phyloP scores from a whole-genome alignment of 2,797 vertebrate species.

The Erpetoichthys calabaricus region DNA sequence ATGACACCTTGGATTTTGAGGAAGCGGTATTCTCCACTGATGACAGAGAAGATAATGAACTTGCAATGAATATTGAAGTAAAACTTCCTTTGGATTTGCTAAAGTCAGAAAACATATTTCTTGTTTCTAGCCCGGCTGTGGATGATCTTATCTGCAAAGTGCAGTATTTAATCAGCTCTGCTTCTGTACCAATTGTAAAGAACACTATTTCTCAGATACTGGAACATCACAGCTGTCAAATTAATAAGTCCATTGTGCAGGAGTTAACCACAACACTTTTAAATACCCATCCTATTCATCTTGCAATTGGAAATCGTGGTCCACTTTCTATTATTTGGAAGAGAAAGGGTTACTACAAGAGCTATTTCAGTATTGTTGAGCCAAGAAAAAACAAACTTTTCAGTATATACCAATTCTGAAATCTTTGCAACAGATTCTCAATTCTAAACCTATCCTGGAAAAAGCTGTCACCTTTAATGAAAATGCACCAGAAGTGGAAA shows the following conservation, averaged over 20 bases:
- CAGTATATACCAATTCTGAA: constrained; percentile 23
- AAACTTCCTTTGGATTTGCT: no score
- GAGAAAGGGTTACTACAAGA: constrained; percentile 16
- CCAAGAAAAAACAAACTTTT: constrained; percentile 16
- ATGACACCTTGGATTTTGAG: no score
- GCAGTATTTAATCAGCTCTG: constrained; percentile 12
- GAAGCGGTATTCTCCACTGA: no score
- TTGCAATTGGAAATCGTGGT: constrained; percentile 13
- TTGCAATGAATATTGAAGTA: no score
- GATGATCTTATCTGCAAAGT: constrained; percentile 1
- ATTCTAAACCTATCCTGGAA: constrained; percentile 12
- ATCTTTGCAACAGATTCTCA: constrained; percentile 18
- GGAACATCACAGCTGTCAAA: constrained; percentile 11
- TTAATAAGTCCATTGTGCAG: constrained; percentile 6
- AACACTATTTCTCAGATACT: constrained; percentile 14
- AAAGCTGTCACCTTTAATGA: constrained; percentile 14
- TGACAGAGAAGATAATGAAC: no score
- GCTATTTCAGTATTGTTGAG: constrained; percentile 11
- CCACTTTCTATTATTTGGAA: constrained; percentile 13
- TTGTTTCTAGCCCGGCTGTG: no score
- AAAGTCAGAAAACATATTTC: no score
- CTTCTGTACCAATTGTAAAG: constrained; percentile 8
- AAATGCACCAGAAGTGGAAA: constrained; percentile 7
- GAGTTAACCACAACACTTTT: constrained; percentile 12
- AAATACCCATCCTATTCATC: constrained; percentile 8